These are phyloP conservation scores for Antigone vipio DNA, from an alignment of 2,113 vertebrate species.

Conservation along the genomic window DNA sequence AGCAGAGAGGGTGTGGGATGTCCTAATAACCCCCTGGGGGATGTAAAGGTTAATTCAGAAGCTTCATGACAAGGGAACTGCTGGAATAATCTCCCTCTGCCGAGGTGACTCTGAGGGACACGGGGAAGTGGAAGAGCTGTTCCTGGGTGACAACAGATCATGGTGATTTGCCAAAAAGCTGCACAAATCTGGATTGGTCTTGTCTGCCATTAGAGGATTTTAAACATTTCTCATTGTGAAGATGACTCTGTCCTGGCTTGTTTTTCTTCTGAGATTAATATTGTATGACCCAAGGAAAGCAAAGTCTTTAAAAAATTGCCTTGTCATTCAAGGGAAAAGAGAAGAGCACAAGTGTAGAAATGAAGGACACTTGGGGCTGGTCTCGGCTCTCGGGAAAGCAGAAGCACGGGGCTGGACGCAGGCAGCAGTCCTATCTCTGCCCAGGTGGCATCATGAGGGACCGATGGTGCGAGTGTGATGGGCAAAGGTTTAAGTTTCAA, in stretches of 20 bases:
- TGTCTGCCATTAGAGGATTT: background rate
- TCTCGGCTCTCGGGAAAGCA: background rate
- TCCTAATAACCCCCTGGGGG: background rate
- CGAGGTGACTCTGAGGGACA: accelerated
- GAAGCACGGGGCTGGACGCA: background rate
- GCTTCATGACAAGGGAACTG: background rate
- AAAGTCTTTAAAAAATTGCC: slow-evolving; percentile 7
- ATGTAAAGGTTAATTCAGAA: background rate
- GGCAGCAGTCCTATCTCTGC: background rate
- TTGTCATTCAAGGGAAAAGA: background rate
- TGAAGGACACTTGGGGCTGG: background rate
- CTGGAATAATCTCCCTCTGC: background rate
- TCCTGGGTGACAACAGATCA: background rate
- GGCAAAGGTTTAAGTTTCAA: background rate
- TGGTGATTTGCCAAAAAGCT: background rate
- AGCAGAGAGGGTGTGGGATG: background rate
- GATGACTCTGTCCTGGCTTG: slow-evolving; percentile 2
- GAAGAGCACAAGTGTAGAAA: background rate
- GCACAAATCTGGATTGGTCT: background rate
- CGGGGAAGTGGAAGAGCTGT: background rate
- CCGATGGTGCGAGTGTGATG: accelerated
- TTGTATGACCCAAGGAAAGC: slow-evolving; percentile 27
- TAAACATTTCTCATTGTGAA: background rate
- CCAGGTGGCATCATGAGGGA: background rate
- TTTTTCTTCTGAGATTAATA: slow-evolving; percentile 27